Evolutionary conservation across 1,140 invertebrate species (phyloP), one percentile per base, ranked within the genome.

Genomic region (Drosophila lacteicornis): DNA sequence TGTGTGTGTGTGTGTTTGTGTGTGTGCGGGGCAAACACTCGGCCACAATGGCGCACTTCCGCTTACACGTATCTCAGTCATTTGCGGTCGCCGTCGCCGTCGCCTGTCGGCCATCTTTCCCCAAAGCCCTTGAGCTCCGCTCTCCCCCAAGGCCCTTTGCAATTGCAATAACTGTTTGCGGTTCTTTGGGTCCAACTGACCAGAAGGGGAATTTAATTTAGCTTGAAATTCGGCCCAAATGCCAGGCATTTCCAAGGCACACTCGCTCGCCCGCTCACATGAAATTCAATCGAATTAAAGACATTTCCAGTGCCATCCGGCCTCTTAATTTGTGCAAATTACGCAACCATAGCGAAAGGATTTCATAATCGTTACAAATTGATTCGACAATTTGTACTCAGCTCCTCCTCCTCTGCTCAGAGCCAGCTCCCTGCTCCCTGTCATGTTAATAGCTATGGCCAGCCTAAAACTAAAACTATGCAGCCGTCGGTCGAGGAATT

Each of bases 151-250:
- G 13, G 30, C 22, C 53, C 76, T 65, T 67, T 76, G 71, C 79
- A 82, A 86, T 83, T 83, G 83, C 84, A 86, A 86, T 87, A 83
- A 87, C 80, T 80, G 70, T 83, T 76, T 88, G 83, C 76, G 84
- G 83, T 80, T 87, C 58, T 51, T 46, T 73, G 46, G 75, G 40
- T 42, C 58, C 43, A 30, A 38, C 61, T 75, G 57, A 42, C 82
- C 79, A 87, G 79, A 56, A 68, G 80, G 55, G 83, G 83, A 86
- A 86, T 86, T 86, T 88, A 83, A 86, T 86, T 86, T 82, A 73
- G 80, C 83, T 53, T 69, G 66, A 82, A 79, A 73, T 85, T 84
- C 22, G 1, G 11, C 3, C 2, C 17, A 45, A 51, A 62, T 75
- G n/a, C 46, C 19, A 12, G 22, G 46, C 66, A 69, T 71, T 60